Evolutionary conservation across 2,113 vertebrate genomes (phyloP), one percentile per base, ranked within the genome.

Genomic region (Steatornis caripensis): DNA sequence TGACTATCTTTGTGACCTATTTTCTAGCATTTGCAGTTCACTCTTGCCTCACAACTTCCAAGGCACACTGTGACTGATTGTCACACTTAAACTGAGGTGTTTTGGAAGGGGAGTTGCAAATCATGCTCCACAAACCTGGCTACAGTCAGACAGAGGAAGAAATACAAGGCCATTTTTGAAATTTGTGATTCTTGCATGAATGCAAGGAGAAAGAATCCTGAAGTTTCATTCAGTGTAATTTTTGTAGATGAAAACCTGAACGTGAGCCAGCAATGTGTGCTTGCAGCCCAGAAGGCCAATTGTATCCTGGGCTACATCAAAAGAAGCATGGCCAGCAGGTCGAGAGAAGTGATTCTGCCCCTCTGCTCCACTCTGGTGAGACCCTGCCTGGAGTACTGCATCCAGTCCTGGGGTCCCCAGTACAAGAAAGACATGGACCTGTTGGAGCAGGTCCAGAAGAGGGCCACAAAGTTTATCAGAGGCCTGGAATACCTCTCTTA

Each of bases 261-360:
- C 26, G 12, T n/a, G 29, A 79, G 15, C 13, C 0, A 0, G 10
- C 5, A 58, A 12, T n/a, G 32, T 61, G 46, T 0, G 0, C 36
- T 60, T 7, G 6, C 34, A 46, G 26, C 8, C 27, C 49, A 54
- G 24, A 80, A 80, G 9, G 7, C 19, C 32, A 43, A 8, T 8
- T 0, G 1, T 10, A n/a, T 69, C 37, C 58, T 26, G 9, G 21
- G 41, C 26, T 55, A 16, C 30, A 64, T 41, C 8, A 29, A 20
- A 48, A 64, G 39, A 29, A 64, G 3, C 0, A 1, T 57, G n/a
- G 5, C 7, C 39, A 55, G 23, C 6, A 39, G 48, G 57, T 41
- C 1, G 1, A 72, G n/a, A 11, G n/a, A 41, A 16, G 12, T 17
- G 53, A 36, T 49, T 49, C 36, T 58, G 7, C 4, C 32, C 32